These are phyloP conservation scores for Lasioglossum oenotherae DNA, from an alignment of 2,888 invertebrate genomes.

Conservation along the genomic window DNA sequence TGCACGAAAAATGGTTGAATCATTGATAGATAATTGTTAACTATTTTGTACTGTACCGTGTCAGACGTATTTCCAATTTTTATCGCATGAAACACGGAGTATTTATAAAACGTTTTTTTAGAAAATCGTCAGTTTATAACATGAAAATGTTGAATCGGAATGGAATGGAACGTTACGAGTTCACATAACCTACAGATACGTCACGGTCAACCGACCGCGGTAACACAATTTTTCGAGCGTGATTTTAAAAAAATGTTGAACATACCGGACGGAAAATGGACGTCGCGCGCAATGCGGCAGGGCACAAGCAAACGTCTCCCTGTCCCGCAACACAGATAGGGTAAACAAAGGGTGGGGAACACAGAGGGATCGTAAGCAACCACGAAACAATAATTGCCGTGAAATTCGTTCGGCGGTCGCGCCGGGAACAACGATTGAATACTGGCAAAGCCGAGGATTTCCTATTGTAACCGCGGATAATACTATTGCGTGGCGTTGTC, in stretches of 20 bases:
- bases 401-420: constrained; percentile 62
- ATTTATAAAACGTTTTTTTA: background rate
- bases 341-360: constrained; percentile 10
- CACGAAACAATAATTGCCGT: constrained; percentile 63
- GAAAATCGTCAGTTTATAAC: background rate
- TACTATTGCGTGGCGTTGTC: constrained; percentile 21
- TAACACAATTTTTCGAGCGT: constrained; percentile 2
- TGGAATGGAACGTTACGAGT: background rate
- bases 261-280: background rate
- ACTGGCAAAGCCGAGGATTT: constrained; percentile 62
- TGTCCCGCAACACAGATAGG: background rate
- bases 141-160: background rate
- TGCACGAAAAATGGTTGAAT: background rate
- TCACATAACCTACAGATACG: background rate
- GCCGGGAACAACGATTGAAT: constrained; percentile 50
- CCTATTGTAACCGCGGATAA: constrained; percentile 71
- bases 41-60: background rate
- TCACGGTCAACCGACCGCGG: background rate
- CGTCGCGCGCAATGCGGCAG: background rate
- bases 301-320: background rate
- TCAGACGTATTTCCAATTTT: background rate
- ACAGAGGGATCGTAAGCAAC: constrained; percentile 10
- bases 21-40: background rate
- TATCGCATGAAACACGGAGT: background rate
- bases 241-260: background rate